Conservation (phyloP, 2,888 invertebrate species). For the Furcula furcula region DNA sequence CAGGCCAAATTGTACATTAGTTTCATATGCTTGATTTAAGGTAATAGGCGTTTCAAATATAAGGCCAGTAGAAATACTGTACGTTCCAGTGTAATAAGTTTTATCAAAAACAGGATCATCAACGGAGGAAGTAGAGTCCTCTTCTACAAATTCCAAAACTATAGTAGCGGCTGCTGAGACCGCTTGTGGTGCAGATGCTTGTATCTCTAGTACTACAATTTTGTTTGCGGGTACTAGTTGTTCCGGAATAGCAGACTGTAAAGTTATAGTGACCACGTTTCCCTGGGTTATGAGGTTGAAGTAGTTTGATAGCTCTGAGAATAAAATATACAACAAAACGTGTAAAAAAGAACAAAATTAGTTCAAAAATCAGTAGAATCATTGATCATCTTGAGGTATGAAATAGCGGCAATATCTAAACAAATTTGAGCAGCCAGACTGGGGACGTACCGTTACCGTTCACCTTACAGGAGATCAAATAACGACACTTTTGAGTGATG, state of each 20-base stretch:
- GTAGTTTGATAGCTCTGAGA: conserved; percentile 15
- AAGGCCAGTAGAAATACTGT: background rate
- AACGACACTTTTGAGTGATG: too few relatives aligned
- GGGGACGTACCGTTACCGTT: too few relatives aligned
- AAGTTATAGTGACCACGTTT: conserved; percentile 9
- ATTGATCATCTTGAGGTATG: too few relatives aligned
- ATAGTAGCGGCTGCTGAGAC: conserved; percentile 33
- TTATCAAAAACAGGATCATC: conserved; percentile 8
- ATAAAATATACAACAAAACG: too few relatives aligned
- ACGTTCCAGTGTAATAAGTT: background rate
- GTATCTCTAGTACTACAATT: conserved; percentile 30
- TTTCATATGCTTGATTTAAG: background rate
- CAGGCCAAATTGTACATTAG: conserved; percentile 6
- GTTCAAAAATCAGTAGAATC: too few relatives aligned
- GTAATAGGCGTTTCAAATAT: background rate
- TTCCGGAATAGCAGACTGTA: conserved; percentile 28
- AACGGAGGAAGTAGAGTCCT: conserved; percentile 3
- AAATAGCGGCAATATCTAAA: too few relatives aligned
- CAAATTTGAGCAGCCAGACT: too few relatives aligned
- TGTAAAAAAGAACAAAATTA: too few relatives aligned
- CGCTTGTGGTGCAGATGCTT: conserved; percentile 30
- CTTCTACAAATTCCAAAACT: conserved; percentile 22
- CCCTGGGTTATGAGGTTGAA: conserved; percentile 11
- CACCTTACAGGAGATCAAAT: too few relatives aligned
- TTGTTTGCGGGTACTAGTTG: conserved; percentile 27